Base-by-base conservation (phyloP, 2,888 invertebrate genomes). In the Pachydiplax longipennis region DNA sequence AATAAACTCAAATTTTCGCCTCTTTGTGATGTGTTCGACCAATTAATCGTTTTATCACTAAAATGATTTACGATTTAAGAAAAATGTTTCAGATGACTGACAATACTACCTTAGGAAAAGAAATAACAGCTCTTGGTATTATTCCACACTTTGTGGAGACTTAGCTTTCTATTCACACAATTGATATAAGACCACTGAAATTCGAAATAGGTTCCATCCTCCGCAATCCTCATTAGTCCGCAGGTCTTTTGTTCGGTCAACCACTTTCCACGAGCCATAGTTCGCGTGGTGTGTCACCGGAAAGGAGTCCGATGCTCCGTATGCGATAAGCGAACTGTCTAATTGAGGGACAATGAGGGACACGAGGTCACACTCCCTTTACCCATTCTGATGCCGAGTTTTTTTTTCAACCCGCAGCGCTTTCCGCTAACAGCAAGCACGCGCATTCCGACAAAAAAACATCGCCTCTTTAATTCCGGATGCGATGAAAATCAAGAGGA, bases 401-500 rank as follows among this genome's bases (percentile, higher is more conserved):
- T 87, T 87, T 61, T 87, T 87, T 37, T 37, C 2, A 58, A 37
- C 37, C 44, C 44, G 44, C 44, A 44, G 61, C 35, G 18, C 18
- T 73, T 73, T 73, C 73, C 53, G 58, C 53, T 58, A 83, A 53
- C 53, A 83, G 58, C 37, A 65, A 61, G 87, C 87, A 87, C 61
- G 87, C 87, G 87, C 87, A 31, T 31, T n/a, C 58, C 37, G 82
- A 40, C 13, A 40, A 40, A 44, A 87, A 87, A 87, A 87, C 61
- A n/a, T n/a, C 61, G 2, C 37, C 37, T 48, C 87, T 53, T 87
- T 87, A 65, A 87, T 87, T 87, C 87, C 87, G 87, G 87, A 87
- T 87, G 87, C 35, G 61, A 87, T 87, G 61, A n/a, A 73, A 87
- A 87, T 87, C 87, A 61, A 61, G 61, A 65, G 87, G 87, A 87